Conservation (phyloP, 1,140 invertebrate species). For the Ceratina japonica region DNA sequence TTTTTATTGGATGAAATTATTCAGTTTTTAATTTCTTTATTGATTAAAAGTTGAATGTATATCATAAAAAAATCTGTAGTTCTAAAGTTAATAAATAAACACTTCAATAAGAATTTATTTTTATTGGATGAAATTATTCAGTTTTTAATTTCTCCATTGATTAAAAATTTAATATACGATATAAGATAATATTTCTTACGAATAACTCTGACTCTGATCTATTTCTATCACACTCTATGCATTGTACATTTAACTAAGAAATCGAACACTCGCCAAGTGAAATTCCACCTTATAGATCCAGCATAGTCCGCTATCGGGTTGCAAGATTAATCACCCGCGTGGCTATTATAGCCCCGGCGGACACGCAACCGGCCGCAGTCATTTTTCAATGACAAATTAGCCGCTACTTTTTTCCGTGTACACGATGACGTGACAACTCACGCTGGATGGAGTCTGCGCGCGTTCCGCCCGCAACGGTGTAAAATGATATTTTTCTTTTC, state of each 20-base stretch:
- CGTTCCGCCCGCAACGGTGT: conserved; percentile 5
- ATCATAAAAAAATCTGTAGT: too few relatives aligned
- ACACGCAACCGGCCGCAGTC: conserved; percentile 43
- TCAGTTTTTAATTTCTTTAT: too few relatives aligned
- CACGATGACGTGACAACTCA: conserved; percentile 3
- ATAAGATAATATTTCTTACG: conserved; percentile 22
- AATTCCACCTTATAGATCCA: too few relatives aligned
- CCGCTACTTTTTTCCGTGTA: background rate
- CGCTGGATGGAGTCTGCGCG: background rate
- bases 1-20: too few relatives aligned
- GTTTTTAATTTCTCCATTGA: too few relatives aligned
- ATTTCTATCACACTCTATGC: background rate
- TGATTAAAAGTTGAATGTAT: too few relatives aligned
- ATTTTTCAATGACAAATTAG: conserved; percentile 56
- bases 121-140: too few relatives aligned
- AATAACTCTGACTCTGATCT: conserved; percentile 41
- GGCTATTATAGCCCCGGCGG: conserved; percentile 19
- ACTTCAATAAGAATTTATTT: too few relatives aligned
- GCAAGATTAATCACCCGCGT: conserved; percentile 53
- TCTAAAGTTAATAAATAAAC: too few relatives aligned
- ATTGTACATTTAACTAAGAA: background rate
- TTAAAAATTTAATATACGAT: too few relatives aligned
- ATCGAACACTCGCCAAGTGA: conserved; percentile 50
- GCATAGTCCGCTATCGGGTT: background rate
- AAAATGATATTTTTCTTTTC: too few relatives aligned